Base-by-base conservation (phyloP, 2,113 vertebrate genomes). In the Machaerirhynchus nigripectus region DNA sequence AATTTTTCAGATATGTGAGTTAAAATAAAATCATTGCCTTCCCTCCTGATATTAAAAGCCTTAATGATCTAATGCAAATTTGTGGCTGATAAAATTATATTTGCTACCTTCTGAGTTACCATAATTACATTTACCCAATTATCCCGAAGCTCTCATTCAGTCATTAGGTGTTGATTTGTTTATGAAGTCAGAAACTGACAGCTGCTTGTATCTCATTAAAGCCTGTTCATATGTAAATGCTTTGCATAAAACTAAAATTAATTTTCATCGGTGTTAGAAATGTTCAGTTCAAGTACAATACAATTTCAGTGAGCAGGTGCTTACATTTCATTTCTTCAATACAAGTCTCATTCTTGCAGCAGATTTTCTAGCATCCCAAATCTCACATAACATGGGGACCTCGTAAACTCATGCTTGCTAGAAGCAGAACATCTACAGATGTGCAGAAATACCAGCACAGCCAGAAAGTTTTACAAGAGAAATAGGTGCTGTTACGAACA, bases 141-240 rank as follows among this genome's bases (percentile, higher is more conserved):
- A 98, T 97, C 91, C 89, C 87, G 87, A 97, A 98, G 96, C 95
- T 96, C 94, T 93, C 78, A 97, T 96, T 96, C 96, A 95, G 97
- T 95, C 97, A 97, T 98, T 98, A 97, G 96, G 97, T 97, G 97
- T 98, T 98, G 98, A 98, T 98, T 98, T 98, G 98, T 98, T 98
- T 98, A 98, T 97, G 95, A 98, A 98, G 97, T 97, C 93, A 96
- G 96, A 92, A 85, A 98, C 87, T 97, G 98, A 97, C 98, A 98
- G 97, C 96, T 98, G 98, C 97, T 98, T 97, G 94, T 94, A 94
- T 97, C 96, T 98, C 98, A 98, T 98, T 97, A 98, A 97, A 81
- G 83, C 89, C 90, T 96, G 97, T 98, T 97, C 96, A 97, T 97
- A 98, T 98, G 98, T 97, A 98, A 98, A 98, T 98, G 87, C 65